Evolutionary conservation across 2,797 vertebrate species (phyloP).

Genomic region (Lutjanus campechanus): DNA sequence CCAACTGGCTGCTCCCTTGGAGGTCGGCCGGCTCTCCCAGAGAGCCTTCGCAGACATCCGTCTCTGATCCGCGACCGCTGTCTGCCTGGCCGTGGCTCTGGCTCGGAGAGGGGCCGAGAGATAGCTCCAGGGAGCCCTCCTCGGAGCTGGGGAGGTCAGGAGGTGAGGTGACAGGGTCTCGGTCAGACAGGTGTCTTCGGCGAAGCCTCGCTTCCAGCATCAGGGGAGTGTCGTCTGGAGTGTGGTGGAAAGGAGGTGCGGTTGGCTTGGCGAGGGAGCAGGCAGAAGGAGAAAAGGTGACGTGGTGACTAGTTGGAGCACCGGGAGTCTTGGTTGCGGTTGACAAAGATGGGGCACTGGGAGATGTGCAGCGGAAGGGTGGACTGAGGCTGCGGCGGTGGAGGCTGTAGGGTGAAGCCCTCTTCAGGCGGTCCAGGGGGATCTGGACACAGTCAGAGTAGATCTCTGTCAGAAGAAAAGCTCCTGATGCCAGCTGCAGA

Average conservation of each 20-base stretch:
- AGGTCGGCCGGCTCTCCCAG: constrained; percentile 79
- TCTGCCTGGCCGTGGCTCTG: constrained; percentile 86
- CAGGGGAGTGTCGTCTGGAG: constrained; percentile 65
- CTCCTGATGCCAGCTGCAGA: constrained; percentile 92
- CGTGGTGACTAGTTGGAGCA: constrained; percentile 60
- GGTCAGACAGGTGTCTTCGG: constrained; percentile 71
- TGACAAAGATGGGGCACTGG: constrained; percentile 80
- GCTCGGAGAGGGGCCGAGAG: constrained; percentile 56
- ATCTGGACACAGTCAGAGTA: constrained; percentile 94
- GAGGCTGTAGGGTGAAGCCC: constrained; percentile 93
- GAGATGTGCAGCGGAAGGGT: constrained; percentile 84
- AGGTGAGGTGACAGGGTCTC: constrained; percentile 66
- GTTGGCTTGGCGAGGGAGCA: constrained; percentile 63
- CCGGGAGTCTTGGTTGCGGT: constrained; percentile 56
- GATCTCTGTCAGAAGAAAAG: constrained; percentile 90
- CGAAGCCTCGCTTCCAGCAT: constrained; percentile 74
- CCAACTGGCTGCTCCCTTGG: constrained; percentile 72
- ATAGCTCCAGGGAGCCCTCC: constrained; percentile 78
- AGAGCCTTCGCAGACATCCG: constrained; percentile 87
- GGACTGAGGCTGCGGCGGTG: constrained; percentile 93
- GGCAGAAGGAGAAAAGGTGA: constrained; percentile 76
- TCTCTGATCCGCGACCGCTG: constrained; percentile 95
- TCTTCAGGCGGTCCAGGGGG: constrained; percentile 91
- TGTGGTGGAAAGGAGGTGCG: constrained; percentile 72
- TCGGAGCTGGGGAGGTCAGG: constrained; percentile 79